These are phyloP conservation scores for Limnodromus scolopaceus DNA, from an alignment of 2,797 vertebrate genomes.

Conservation along the genomic window DNA sequence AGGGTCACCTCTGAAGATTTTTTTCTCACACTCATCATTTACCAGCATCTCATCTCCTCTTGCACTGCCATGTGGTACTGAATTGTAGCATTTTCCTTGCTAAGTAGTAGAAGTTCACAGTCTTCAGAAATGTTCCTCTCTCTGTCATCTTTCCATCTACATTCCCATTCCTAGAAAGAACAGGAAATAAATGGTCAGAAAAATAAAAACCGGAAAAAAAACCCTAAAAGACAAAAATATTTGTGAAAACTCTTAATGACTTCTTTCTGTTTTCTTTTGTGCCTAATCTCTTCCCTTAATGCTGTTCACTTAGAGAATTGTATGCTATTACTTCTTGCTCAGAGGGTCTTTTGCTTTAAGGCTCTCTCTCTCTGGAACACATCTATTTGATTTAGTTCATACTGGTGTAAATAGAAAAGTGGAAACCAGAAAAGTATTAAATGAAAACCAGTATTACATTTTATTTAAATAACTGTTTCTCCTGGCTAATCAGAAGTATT, in stretches of 20 bases:
- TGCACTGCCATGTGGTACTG: too few species aligned
- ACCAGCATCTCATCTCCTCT: not conserved
- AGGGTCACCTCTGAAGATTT: not conserved
- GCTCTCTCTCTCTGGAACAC: not conserved
- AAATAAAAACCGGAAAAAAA: not conserved
- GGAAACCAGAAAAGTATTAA: not conserved
- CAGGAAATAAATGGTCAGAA: not conserved
- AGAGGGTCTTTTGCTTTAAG: not conserved
- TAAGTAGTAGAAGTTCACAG: not conserved
- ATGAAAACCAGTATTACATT: not conserved
- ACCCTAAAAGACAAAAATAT: not conserved
- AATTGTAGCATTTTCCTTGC: not conserved
- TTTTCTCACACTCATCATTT: not conserved
- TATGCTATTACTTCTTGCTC: not conserved
- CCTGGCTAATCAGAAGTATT: not conserved
- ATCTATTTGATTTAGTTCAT: not conserved
- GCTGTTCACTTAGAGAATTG: not conserved
- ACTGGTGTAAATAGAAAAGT: not conserved
- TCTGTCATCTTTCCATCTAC: not conserved
- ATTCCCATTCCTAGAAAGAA: not conserved
- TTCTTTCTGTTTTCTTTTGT: not conserved
- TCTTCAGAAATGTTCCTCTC: not conserved
- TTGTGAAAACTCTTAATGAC: not conserved
- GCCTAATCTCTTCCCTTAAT: not conserved
- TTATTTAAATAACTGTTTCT: not conserved